Base-by-base conservation (phyloP, 2,888 invertebrate genomes). In the Troilus luridus region DNA sequence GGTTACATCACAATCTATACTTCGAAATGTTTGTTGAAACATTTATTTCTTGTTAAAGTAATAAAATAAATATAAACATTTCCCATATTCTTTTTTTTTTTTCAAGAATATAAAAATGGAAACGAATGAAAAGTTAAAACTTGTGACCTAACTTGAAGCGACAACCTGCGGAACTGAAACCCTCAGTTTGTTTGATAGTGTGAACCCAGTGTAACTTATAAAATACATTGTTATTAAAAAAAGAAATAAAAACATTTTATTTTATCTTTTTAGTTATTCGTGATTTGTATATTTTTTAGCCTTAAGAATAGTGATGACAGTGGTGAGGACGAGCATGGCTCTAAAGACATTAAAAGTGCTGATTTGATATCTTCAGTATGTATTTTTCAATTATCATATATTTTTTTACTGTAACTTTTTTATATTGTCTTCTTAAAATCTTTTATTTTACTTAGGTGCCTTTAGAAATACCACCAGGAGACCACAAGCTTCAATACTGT, bases 401-500 rank as follows among this genome's bases (percentile, higher is more conserved):
- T 24, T 19, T 21, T 24, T 60, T 64, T 19, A 17, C n/a, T 41
- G 5, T 41, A 3, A 41, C 41, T 41, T 41, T 41, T 5, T 24
- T 67, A 14, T 6, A 77, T 41, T 17, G 41, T 19, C 12, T 3
- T 14, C 11, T 41, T 41, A 41, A 6, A 41, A 17, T 27, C 41
- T 41, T 91, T 91, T 91, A 92, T 92, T 91, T 93, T 93, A 95
- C 41, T 93, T 93, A 95, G 95, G 95, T 96, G 92, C 96, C 96
- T 21, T 94, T 97, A 93, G 96, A 96, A 94, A 97, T 98, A 94
- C 97, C 96, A 92, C 96, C 97, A 92, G 96, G 97, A 93, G 98
- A 99, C 95, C 98, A 99, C 94, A 97, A 97, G 94, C 95, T 99
- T 93, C 98, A 99, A 94, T 98, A 97, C 95, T 96, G 97, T 93